These are phyloP conservation scores for Drosophila mayri DNA, from an alignment of 1,140 invertebrate genomes.

Conservation along the genomic window DNA sequence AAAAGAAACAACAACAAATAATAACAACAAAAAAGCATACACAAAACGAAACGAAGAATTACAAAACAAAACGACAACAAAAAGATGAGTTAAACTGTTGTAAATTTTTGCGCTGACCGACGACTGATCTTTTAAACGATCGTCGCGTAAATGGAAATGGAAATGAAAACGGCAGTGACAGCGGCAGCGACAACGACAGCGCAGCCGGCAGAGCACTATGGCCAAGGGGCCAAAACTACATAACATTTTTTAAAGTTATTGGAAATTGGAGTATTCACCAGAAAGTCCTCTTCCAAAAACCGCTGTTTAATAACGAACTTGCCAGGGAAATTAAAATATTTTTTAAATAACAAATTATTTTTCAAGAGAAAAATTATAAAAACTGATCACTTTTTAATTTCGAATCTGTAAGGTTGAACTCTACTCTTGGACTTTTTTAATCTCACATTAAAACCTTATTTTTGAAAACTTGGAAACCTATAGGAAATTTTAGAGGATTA, in stretches of 20 bases:
- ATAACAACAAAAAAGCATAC: slow-evolving; percentile 23
- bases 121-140: slow-evolving; percentile 78
- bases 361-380: no score
- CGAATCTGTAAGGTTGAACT: no score
- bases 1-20: slow-evolving; percentile 11
- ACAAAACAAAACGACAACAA: slow-evolving; percentile 37
- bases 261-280: no score
- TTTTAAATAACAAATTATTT: neutral
- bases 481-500: no score
- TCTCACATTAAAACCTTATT: no score
- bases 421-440: no score
- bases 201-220: slow-evolving; percentile 1
- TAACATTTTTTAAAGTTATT: neutral
- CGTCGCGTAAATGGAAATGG: slow-evolving; percentile 74
- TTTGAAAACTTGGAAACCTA: no score
- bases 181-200: slow-evolving; percentile 34
- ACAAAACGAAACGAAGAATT: slow-evolving; percentile 62
- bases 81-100: slow-evolving; percentile 39
- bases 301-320: neutral
- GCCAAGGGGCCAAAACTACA: neutral
- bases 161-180: slow-evolving; percentile 55
- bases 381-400: no score
- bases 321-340: neutral
- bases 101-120: slow-evolving; percentile 69
- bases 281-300: neutral